Conservation (phyloP, 2,113 vertebrate genomes). For the Mirounga angustirostris region DNA sequence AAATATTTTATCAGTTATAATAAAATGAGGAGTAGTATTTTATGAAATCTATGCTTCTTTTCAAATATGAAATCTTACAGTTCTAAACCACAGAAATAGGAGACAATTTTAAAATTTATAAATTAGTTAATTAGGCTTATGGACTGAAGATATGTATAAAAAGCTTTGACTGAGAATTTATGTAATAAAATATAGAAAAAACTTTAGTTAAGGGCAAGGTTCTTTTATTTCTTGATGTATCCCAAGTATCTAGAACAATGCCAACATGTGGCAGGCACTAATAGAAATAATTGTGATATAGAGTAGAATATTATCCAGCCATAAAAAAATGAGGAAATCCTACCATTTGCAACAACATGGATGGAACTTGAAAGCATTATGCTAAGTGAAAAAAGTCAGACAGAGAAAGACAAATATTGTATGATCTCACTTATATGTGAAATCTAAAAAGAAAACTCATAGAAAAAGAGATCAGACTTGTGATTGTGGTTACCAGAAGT, state of each 20-base stretch:
- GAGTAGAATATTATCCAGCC: neutral
- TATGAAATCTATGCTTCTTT: constrained; percentile 57
- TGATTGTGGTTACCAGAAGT: neutral
- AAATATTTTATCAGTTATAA: constrained; percentile 49
- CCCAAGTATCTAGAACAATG: neutral
- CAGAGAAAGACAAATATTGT: neutral
- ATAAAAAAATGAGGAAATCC: neutral
- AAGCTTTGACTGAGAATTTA: constrained; percentile 33
- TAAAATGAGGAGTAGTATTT: constrained; percentile 19
- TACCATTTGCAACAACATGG: neutral
- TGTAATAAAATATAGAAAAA: neutral
- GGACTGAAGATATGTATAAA: neutral
- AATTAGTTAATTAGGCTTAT: constrained; percentile 35
- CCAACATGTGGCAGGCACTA: neutral
- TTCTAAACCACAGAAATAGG: constrained; percentile 6
- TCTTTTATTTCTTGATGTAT: constrained; percentile 49
- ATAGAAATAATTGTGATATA: neutral
- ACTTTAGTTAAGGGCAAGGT: neutral
- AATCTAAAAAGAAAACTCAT: neutral
- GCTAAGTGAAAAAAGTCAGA: neutral
- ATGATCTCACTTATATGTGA: neutral
- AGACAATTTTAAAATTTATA: neutral
- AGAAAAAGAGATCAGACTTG: neutral
- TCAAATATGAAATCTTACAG: neutral
- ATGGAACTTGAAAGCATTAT: neutral